Evolutionary conservation across 1,140 invertebrate species (phyloP), one percentile per base, ranked within the genome.

Genomic region (Drosophila nebulosa): DNA sequence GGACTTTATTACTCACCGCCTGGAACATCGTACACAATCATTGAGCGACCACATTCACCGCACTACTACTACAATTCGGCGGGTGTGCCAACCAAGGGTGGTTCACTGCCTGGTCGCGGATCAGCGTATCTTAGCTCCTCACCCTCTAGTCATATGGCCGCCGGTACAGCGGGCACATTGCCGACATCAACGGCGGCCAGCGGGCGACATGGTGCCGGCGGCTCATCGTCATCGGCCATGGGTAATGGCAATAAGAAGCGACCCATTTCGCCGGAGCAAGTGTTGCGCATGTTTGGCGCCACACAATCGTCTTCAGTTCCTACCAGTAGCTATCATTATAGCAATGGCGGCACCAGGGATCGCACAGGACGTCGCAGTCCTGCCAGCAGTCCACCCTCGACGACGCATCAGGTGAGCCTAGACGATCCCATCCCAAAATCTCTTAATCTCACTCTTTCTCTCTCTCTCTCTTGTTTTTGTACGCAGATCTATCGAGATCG

Each of bases 21-120:
- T 7, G 94, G 96, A 51, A 96, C 96, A 64, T 96, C 95, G 46
- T 97, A 97, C 92, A 97, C 96, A 75, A 96, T 97, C 90, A 94
- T 96, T 76, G 96, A 96, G 92, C 93, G 96, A 55, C 95, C 95
- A 30, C 95, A 95, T 66, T 95, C 95, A 73, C 95, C 95, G 27
- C 94, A 95, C 70, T 91, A 91, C 59, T 91, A 91, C 51, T 91
- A 90, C 69, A 91, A 91, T 77, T 90, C 86, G 64, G 91, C 86
- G 27, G 89, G 89, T 18, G 92, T 90, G 88, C 91, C 74, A 79
- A 91, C 91, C 60, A 92, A 92, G 69, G 90, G 89, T 42, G 81
- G 90, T 9, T 91, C 90, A 50, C 56, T 92, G 69, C 90, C 90
- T 4, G 85, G 89, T n/a, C 90, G 93, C 56, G 93, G 94, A 42